Percentiles rank a stretch among this genome's conserved stretches.
phyloP scores from a whole-genome alignment of 2,113 vertebrate genomes.

The Otolemur garnettii region DNA sequence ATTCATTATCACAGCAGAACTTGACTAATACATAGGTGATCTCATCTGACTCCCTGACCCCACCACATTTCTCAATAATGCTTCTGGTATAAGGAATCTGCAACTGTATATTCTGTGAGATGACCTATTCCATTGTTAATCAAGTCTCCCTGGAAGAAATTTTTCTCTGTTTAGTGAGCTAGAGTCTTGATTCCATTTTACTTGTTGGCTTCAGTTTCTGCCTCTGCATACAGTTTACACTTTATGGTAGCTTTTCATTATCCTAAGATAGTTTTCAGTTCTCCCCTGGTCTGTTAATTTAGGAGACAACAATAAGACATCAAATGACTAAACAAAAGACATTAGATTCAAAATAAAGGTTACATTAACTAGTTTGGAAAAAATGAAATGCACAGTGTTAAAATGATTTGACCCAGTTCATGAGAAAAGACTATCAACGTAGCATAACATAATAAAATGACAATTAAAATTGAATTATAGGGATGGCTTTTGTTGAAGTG shows the following conservation, averaged over 20 bases:
- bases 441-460: neutral
- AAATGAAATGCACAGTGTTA: neutral
- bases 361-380: conserved; percentile 55
- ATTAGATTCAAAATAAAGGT: conserved; percentile 9
- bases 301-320: conserved; percentile 48
- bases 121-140: neutral
- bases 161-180: conserved; percentile 3
- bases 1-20: conserved; percentile 48
- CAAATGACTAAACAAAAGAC: neutral
- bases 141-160: neutral
- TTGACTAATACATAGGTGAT: neutral
- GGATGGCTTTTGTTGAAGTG: neutral
- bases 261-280: neutral
- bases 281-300: neutral
- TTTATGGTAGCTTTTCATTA: conserved; percentile 15
- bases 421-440: neutral
- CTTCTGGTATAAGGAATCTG: neutral
- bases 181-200: conserved; percentile 33
- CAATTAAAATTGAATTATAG: neutral
- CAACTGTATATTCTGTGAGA: neutral
- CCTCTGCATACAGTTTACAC: neutral
- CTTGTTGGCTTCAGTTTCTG: neutral
- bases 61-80: conserved; percentile 26
- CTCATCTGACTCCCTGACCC: neutral
- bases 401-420: neutral